Base-by-base conservation (phyloP, 2,113 vertebrate species). In the Psilopogon haemacephalus region DNA sequence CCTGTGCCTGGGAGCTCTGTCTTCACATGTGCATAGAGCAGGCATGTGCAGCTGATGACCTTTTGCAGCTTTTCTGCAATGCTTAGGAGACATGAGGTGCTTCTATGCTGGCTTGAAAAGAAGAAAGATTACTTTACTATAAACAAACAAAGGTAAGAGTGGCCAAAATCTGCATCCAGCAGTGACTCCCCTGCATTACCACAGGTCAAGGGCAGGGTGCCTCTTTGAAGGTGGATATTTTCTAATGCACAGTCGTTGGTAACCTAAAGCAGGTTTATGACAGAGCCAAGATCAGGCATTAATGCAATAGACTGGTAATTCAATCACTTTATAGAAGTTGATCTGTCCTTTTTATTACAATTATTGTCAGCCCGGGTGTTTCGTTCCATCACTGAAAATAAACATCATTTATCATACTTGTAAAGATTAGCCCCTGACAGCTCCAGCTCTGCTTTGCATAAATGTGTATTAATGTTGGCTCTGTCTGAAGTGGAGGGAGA, bases 391-490 rank as follows among this genome's bases (percentile, higher is more conserved):
- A 99, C 97, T 97, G 97, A 98, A 98, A 99, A 98, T 98, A 99
- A 99, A 99, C 99, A 99, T 98, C 99, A 99, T 99, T 99, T 97
- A 99, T 99, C 99, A 99, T 99, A 98, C 98, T 99, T 98, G 98
- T 96, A 96, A 97, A 98, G 98, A 99, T 99, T 99, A 99, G 98
- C 98, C 77, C 68, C 95, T 98, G 99, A 99, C 99, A 99, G 98
- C 96, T 94, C 90, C 95, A 76, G 95, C 97, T 92, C 95, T 98
- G 98, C 98, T 98, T 97, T 98, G 99, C 99, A 99, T 99, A 99
- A 98, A 98, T 98, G 98, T 98, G 95, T 98, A 98, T 97, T 98
- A 98, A 99, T 98, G 98, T 91, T 6, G 91, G 78, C 94, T 97
- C 97, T 97, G 97, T 88, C 97, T 96, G 97, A 96, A 94, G 97